These are phyloP conservation scores for Eumacrocentrus americanus DNA, from an alignment of 2,888 invertebrate genomes.

Conservation along the genomic window DNA sequence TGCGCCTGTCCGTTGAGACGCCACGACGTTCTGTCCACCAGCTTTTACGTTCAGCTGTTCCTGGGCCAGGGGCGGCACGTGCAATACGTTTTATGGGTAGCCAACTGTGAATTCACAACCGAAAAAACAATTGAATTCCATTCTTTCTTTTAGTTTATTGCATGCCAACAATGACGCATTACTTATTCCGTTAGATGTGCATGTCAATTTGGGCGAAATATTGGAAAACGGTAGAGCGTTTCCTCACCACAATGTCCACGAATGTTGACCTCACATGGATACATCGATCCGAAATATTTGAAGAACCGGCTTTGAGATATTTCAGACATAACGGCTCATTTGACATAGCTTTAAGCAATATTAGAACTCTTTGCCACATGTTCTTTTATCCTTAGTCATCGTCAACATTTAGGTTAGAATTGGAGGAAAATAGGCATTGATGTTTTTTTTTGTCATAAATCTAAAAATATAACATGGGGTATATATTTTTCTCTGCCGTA, in stretches of 20 bases:
- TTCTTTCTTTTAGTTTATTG: neutral
- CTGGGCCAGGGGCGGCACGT: constrained; percentile 43
- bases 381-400: too few species aligned
- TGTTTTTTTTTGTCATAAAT: neutral
- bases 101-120: neutral
- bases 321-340: neutral
- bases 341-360: neutral
- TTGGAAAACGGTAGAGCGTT: too few species aligned
- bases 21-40: constrained; percentile 36
- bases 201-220: neutral
- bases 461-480: neutral
- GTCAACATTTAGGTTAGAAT: too few species aligned
- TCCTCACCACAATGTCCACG: too few species aligned
- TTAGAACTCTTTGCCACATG: neutral
- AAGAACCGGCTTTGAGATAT: neutral
- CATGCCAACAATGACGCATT: too few species aligned
- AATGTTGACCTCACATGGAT: constrained; percentile 36
- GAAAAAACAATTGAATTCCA: neutral
- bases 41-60: constrained; percentile 43
- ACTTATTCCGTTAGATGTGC: too few species aligned
- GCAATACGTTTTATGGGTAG: constrained; percentile 1
- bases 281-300: constrained; percentile 30
- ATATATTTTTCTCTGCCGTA: constrained; percentile 4
- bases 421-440: too few species aligned
- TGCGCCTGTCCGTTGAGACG: constrained; percentile 12